Base-by-base conservation (phyloP, 1,140 invertebrate species). In the Metaphire vulgaris region DNA sequence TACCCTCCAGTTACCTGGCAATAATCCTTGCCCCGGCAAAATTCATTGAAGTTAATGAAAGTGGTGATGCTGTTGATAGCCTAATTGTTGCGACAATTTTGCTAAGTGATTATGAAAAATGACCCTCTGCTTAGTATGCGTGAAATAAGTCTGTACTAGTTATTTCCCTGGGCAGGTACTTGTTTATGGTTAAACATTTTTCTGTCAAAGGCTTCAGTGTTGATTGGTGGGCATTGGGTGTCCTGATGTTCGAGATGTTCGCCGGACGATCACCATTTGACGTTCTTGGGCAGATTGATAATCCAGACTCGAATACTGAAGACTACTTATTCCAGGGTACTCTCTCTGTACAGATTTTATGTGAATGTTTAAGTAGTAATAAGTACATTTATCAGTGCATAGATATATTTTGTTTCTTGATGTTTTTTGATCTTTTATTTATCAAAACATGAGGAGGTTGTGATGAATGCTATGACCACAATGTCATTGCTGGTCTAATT, bases 281-380 rank as follows among this genome's bases (percentile, higher is more conserved):
- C 86, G 94, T 98, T 80, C 74, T 78, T n/a, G 73, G 74, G 12
- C 74, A 76, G 41, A 77, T 93, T 0, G 96, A 98, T 83, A 98
- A 99, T 88, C 95, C 96, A 6, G 97, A 99, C 85, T 93, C 98
- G 85, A 98, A 99, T 84, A 98, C 96, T 1, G 97, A 99, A 88
- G 97, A 99, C 86, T 97, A 96, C 86, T 89, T 99, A 1, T 99
- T 99, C 90, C 96, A 98, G 91, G 88, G 89, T 90, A 82, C 72
- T 69, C 93, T 94, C 2, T 74, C 12, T 34, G 26, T 56, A 15
- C 56, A 15, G 56, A 65, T 26, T 65, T 14, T 26, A 26, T 65
- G 56, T 26, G 26, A 65, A 26, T 65, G 56, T 26, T 65, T 15
- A 15, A 65, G 26, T 26, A 15, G 14, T 14, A 65, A 15, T 15